phyloP scores from a whole-genome alignment of 2,113 vertebrate genomes.

The Dicaeum eximium region DNA sequence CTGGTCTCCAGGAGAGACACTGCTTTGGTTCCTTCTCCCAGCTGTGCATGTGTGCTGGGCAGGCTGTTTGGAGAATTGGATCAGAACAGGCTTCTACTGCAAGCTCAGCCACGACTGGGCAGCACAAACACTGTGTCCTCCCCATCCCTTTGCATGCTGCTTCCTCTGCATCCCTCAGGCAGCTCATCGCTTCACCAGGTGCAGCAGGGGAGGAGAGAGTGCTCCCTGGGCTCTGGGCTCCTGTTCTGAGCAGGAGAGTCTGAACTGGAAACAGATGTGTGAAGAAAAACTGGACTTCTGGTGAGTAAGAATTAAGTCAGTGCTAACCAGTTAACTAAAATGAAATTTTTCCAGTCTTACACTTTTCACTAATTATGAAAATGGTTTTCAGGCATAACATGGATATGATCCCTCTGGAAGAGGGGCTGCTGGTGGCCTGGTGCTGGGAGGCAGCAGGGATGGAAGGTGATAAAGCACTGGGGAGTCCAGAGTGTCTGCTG shows the following conservation, averaged over 20 bases:
- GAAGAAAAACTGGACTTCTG: neutral
- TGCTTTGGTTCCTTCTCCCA: neutral
- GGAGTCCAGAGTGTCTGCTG: neutral
- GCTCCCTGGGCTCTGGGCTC: neutral
- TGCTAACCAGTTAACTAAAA: neutral
- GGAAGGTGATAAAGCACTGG: neutral
- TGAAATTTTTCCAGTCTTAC: slow-evolving; percentile 21
- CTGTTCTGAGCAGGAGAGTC: neutral
- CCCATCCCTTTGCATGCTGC: fast-evolving
- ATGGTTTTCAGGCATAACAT: neutral
- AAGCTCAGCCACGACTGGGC: neutral
- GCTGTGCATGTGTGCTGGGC: neutral
- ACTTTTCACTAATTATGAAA: neutral
- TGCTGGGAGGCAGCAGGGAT: neutral
- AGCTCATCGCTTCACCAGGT: fast-evolving
- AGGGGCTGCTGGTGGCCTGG: neutral
- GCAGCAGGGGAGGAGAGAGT: neutral
- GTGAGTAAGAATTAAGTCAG: slow-evolving; percentile 2
- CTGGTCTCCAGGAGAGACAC: neutral
- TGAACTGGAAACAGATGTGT: slow-evolving; percentile 1
- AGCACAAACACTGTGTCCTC: fast-evolving
- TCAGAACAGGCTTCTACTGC: neutral
- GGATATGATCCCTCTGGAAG: neutral
- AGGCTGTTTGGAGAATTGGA: neutral
- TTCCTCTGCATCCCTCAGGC: neutral